phyloP scores from a whole-genome alignment of 2,797 vertebrate genomes.

The Zalophus californianus region DNA sequence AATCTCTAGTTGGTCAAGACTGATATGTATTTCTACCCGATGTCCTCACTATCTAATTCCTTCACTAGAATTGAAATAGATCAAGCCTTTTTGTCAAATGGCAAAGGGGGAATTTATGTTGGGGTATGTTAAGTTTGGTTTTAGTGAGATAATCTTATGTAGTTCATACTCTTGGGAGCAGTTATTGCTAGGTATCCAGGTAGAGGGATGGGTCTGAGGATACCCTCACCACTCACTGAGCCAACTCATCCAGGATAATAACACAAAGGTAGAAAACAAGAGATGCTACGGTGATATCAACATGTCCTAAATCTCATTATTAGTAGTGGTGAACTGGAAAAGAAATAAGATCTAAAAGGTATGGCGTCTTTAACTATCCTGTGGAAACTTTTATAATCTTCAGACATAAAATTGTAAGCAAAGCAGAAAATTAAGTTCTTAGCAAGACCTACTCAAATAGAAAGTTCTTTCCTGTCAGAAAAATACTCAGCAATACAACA shows the following conservation, averaged over 20 bases:
- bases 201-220: not conserved
- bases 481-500: not conserved
- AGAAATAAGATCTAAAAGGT: not conserved
- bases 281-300: not conserved
- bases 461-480: not conserved
- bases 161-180: not conserved
- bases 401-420: not conserved
- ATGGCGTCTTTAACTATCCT: not conserved
- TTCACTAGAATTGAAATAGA: not conserved
- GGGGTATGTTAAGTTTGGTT: not conserved
- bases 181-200: not conserved
- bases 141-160: not conserved
- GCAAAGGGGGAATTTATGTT: not conserved
- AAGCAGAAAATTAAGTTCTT: not conserved
- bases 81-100: not conserved
- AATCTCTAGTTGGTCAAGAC: not conserved
- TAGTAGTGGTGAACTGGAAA: not conserved
- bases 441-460: not conserved
- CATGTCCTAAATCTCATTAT: not conserved
- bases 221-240: rapidly evolving
- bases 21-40: not conserved
- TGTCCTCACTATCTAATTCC: not conserved
- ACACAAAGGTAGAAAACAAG: not conserved
- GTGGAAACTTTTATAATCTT: not conserved
- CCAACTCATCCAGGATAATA: not conserved